Base-by-base conservation (phyloP, 2,888 invertebrate genomes). In the Tenthredo distinguenda region DNA sequence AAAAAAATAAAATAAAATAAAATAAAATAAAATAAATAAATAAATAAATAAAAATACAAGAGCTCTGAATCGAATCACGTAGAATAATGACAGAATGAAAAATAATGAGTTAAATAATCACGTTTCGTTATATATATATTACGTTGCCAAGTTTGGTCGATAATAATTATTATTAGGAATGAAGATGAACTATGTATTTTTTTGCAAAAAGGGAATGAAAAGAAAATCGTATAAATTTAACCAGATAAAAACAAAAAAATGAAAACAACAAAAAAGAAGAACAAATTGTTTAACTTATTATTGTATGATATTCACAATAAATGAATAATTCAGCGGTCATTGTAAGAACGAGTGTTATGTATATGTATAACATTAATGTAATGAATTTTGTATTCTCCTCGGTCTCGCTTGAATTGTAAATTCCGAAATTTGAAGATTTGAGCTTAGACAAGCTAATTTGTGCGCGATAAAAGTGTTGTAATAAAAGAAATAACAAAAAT, bases 261-360 rank as follows among this genome's bases (percentile, higher is more conserved):
- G 76, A 86, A 86, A 86, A 85, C 55, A 21, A 21, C 6, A 26
- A 26, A 34, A 2, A 1, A 34, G 12, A 34, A 58, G 87, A 87
- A 87, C 83, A 87, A 88, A 89, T 89, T 88, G 87, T 89, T 90
- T 90, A 90, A 90, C 87, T 91, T 90, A 91, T 89, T 88, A 90
- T 87, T 91, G 88, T 91, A 90, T 88, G 88, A 89, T 89, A 90
- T 88, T 90, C 88, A 89, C 87, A 89, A 89, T 89, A 89, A 89
- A 76, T 84, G 86, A 88, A 89, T 88, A 89, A 88, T 88, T 88
- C 87, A 88, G 87, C 87, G 85, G 86, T 86, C 87, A 87, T 86
- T 86, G 85, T 86, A 84, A 84, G 79, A 81, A 77, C 2, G 21
- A 72, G 58, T 55, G 58, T 84, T 84, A 47, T 47, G 65, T 84